These are phyloP conservation scores for Neelides folsomi DNA, from an alignment of 2,888 invertebrate genomes.

Conservation along the genomic window DNA sequence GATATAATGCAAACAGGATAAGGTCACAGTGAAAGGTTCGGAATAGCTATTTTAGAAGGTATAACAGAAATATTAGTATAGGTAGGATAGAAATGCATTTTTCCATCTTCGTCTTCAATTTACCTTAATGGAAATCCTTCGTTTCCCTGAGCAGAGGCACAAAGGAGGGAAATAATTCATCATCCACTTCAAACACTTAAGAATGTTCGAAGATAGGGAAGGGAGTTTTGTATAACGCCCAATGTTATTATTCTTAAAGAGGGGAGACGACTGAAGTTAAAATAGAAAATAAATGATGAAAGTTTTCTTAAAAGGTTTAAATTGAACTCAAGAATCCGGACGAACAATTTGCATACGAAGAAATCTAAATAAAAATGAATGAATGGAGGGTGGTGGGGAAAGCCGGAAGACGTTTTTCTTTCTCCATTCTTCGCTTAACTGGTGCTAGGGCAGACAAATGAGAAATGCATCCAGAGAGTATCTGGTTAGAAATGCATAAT, in stretches of 20 bases:
- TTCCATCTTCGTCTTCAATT: constrained; percentile 4
- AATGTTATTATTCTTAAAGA: constrained; percentile 10
- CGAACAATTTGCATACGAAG: too few species aligned
- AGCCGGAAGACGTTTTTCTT: too few species aligned
- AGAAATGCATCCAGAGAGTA: too few species aligned
- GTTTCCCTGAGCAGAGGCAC: constrained; percentile 3
- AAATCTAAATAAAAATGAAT: too few species aligned
- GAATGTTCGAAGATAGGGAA: background rate
- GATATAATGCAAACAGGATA: too few species aligned
- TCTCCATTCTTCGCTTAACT: too few species aligned
- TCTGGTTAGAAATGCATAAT: too few species aligned
- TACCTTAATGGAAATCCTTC: constrained; percentile 14
- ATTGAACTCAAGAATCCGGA: too few species aligned
- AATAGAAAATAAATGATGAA: constrained; percentile 3
- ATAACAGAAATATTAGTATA: background rate
- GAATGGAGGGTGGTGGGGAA: too few species aligned
- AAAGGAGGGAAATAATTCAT: constrained; percentile 5
- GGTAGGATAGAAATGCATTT: background rate
- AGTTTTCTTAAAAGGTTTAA: too few species aligned
- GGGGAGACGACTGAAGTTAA: constrained; percentile 3
- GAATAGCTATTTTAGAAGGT: background rate
- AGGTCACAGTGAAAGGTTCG: too few species aligned
- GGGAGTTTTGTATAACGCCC: constrained; percentile 1
- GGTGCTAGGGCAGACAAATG: too few species aligned
- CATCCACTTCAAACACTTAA: background rate